Evolutionary conservation across 2,888 invertebrate species (phyloP).

Genomic region (Xestia ashworthii): DNA sequence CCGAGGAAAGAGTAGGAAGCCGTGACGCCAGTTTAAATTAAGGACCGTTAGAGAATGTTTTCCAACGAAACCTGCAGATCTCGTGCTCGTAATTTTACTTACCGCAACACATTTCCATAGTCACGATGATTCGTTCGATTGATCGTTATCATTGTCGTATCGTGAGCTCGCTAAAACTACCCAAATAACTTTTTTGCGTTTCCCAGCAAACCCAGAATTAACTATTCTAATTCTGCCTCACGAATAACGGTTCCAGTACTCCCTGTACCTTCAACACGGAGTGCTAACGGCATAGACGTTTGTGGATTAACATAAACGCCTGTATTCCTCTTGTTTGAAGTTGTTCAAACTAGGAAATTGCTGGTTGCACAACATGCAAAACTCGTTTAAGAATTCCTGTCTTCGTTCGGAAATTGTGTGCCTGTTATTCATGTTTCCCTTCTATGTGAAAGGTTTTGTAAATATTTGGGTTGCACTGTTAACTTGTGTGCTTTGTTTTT

Average conservation of each 20-base stretch:
- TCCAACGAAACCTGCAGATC: constrained; percentile 11
- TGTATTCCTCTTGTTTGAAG: constrained; percentile 68
- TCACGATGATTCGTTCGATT: constrained; percentile 57
- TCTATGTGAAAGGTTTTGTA: constrained; percentile 32
- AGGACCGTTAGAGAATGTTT: constrained; percentile 33
- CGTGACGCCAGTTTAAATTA: constrained; percentile 24
- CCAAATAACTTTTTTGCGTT: constrained; percentile 37
- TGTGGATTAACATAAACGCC: constrained; percentile 75
- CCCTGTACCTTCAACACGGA: constrained; percentile 53
- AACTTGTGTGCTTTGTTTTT: constrained; percentile 39
- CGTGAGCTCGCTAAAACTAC: constrained; percentile 52
- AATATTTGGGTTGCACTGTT: constrained; percentile 47
- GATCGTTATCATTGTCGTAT: constrained; percentile 53
- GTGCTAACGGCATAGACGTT: constrained; percentile 61
- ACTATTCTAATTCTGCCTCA: constrained; percentile 55
- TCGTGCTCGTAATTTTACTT: constrained; percentile 44
- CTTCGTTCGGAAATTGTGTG: constrained; percentile 49
- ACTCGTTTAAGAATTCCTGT: constrained; percentile 59
- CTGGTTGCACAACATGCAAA: constrained; percentile 62
- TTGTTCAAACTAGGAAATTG: constrained; percentile 68
- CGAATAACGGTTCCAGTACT: constrained; percentile 69
- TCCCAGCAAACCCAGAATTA: constrained; percentile 57
- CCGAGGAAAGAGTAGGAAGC: background rate
- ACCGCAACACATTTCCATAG: constrained; percentile 38
- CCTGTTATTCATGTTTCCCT: constrained; percentile 39